Conservation (phyloP, 2,797 vertebrate genomes). For the Agapornis canus region DNA sequence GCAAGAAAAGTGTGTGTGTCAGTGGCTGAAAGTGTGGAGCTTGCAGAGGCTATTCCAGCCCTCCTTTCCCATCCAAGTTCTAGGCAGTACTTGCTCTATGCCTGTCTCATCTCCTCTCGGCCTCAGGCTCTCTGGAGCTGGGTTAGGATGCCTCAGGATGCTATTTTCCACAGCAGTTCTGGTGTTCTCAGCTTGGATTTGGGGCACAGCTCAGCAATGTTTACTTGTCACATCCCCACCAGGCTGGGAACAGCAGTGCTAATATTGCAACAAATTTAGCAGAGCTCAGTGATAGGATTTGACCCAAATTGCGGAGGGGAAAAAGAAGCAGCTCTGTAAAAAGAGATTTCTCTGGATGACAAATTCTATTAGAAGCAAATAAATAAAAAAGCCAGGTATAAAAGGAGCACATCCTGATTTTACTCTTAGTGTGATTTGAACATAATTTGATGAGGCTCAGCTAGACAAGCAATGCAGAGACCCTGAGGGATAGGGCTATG, state of each 20-base stretch:
- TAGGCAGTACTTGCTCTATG: background rate
- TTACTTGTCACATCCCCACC: background rate
- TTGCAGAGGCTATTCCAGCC: background rate
- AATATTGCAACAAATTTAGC: background rate
- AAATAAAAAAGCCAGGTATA: background rate
- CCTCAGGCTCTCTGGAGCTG: background rate
- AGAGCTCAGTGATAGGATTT: constrained; percentile 10
- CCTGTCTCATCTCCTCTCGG: background rate
- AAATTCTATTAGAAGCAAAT: background rate
- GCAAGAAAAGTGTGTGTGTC: background rate
- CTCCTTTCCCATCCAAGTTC: background rate
- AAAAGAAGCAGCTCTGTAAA: background rate
- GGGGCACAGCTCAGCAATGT: background rate
- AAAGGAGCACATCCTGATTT: background rate
- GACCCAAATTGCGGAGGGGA: background rate
- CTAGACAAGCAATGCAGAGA: constrained; percentile 27
- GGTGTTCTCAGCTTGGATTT: background rate
- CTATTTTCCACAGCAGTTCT: background rate
- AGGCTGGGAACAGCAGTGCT: background rate
- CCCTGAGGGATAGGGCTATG: background rate
- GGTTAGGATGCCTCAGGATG: background rate
- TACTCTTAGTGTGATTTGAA: background rate
- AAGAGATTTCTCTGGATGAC: background rate
- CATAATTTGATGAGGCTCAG: background rate
- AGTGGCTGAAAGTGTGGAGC: background rate